Evolutionary conservation across 2,113 vertebrate genomes (phyloP).

Genomic region (Neomonachus schauinslandi): DNA sequence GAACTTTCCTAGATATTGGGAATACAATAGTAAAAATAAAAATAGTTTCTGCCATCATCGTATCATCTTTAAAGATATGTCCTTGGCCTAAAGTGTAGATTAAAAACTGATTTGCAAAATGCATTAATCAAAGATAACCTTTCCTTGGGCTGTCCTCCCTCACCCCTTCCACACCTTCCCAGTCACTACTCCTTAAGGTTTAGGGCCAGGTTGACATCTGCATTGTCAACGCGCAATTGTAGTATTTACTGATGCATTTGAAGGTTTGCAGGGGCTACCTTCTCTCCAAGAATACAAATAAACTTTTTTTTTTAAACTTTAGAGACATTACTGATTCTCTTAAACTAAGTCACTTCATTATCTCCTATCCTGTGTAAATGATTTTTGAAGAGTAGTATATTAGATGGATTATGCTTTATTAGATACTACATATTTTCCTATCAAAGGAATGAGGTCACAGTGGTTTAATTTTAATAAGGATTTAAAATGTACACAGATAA

Average conservation of each 20-base stretch:
- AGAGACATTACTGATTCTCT: neutral
- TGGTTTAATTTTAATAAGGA: neutral
- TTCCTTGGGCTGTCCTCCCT: neutral
- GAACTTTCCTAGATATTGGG: neutral
- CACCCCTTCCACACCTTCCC: rapidly evolving
- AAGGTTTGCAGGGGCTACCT: neutral
- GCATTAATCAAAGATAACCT: neutral
- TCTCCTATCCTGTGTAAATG: neutral
- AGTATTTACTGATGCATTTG: neutral
- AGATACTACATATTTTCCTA: neutral
- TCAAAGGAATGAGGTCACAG: neutral
- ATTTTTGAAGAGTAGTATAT: neutral
- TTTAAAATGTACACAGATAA: neutral
- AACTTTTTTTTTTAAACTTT: neutral
- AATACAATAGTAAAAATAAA: neutral
- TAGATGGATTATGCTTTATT: neutral
- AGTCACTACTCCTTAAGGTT: neutral
- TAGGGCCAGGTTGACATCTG: neutral
- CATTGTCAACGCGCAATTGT: neutral
- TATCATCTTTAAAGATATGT: neutral
- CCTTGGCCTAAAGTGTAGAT: neutral
- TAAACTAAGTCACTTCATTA: neutral
- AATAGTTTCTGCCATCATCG: neutral
- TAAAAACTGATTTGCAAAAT: neutral
- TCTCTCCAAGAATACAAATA: slow-evolving; percentile 21